These are phyloP conservation scores for Brachionus sp. DNA, from an alignment of 1,140 invertebrate genomes.

Conservation along the genomic window DNA sequence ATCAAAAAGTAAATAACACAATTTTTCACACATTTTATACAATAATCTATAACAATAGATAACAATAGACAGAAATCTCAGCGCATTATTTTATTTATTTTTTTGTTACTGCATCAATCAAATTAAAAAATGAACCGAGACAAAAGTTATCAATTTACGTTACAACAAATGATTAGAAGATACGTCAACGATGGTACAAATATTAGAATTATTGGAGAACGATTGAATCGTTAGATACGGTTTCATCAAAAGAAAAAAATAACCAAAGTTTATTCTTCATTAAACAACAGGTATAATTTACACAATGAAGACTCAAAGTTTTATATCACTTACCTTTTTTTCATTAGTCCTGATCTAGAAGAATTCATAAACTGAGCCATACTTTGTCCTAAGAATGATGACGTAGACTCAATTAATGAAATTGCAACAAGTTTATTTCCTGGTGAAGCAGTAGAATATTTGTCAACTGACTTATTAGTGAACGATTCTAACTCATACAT, in stretches of 20 bases:
- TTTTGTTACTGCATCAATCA: not conserved
- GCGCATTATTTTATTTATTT: not conserved
- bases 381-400: not conserved
- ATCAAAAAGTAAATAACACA: not conserved
- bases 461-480: not conserved
- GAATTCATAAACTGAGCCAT: not conserved
- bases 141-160: not conserved
- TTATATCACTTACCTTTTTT: no score
- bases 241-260: not conserved
- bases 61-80: not conserved
- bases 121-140: not conserved
- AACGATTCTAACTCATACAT: slow-evolving; percentile 7
- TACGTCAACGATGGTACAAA: not conserved
- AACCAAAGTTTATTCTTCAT: not conserved
- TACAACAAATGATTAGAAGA: not conserved
- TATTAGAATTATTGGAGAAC: not conserved
- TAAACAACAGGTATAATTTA: no score
- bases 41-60: slow-evolving; percentile 1
- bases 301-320: no score
- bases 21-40: not conserved
- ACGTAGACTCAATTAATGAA: slow-evolving; percentile 17
- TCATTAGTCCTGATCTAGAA: not conserved
- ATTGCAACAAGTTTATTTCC: not conserved
- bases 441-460: slow-evolving; percentile 3
- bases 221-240: not conserved